Base-by-base conservation (phyloP, 30 jellyfish, hydroid and myxozoan species). In the Rhopilema esculentum region DNA sequence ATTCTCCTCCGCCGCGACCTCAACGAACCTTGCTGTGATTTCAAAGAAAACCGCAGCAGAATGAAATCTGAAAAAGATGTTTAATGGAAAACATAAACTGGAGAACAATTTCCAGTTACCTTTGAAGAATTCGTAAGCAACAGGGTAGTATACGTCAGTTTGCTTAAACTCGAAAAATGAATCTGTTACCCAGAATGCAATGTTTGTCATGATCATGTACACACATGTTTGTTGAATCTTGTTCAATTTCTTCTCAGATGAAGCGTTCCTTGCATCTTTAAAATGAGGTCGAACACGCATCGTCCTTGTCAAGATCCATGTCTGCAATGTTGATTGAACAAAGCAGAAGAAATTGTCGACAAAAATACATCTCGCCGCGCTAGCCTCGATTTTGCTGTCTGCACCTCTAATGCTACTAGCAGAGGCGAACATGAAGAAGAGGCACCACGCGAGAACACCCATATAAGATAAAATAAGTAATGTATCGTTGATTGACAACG, bases 181-280 rank as follows among this genome's bases (percentile, higher is more conserved):
- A 27, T 85, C 94, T 4, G 73, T 61, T 2, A 52, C 88, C 94
- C 94, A 85, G 69, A 27, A 73, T 22, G 87, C 88, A 48, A 85
- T 33, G 66, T 85, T 85, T 48, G 88, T 64, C 84, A 32, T 75
- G 57, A 85, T 27, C 74, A 85, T 76, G 67, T 72, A 85, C 0
- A 74, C 51, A 30, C 40, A 16, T 17, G 82, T 87, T 48, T 85
- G 94, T 28, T 73, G 63, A 18, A 85, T 61, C 29, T 64, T 52
- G 61, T n/a, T 9, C 49, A 15, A 71, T 18, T 32, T 8, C 6
- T 33, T 20, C 25, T 40, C 51, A 75, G 66, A 73, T 25, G 70
- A 27, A 8, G 30, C 63, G 57, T 70, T 80, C 17, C 15, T n/a
- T 17, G 24, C 24, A 29, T 72, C 40, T 32, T 64, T 16, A 8